Evolutionary conservation across 2,888 invertebrate genomes (phyloP), one percentile per base, ranked within the genome.

Genomic region (Cosmia pyralina): DNA sequence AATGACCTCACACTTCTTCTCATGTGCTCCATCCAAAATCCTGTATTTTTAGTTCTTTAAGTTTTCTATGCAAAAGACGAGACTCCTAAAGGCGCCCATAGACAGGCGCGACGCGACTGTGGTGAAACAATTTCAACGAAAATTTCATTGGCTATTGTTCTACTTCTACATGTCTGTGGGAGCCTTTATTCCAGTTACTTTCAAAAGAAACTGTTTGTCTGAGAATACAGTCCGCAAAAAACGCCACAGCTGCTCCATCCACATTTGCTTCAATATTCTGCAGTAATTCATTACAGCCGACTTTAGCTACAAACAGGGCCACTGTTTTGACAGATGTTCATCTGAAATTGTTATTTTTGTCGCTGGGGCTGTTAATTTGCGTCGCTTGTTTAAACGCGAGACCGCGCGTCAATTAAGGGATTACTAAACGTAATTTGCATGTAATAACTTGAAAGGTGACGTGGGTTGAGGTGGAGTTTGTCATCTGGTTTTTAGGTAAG

Each of bases 271-370:
- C 80, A 68, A 72, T 69, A 78, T 74, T 82, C 80, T 77, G 76
- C 67, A 84, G 80, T 85, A 84, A 85, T 69, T 83, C 69, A 81
- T 81, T 72, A 75, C 62, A 72, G 11, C 2, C 69, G n/a, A 66
- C 73, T 69, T 53, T 13, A 44, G 64, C 59, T 48, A 74, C 83
- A 79, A 79, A 79, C 78, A 69, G 59, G 53, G 41, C 69, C 75
- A 84, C 88, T 92, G 90, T 92, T 92, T 91, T 91, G 93, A 93
- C 93, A 94, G 93, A 93, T 93, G 94, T 86, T 90, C 78, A 75
- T 77, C 75, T 75, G 84, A 85, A 92, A 87, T 83, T 89, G 92
- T 92, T 93, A 93, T 93, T 93, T 92, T 90, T 88, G 90, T 88
- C 85, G 77, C 81, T 75, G 65, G 77, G 84, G 88, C 85, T 85